Base-by-base conservation (phyloP, 2,888 invertebrate species). In the Eremobia ochroleuca region DNA sequence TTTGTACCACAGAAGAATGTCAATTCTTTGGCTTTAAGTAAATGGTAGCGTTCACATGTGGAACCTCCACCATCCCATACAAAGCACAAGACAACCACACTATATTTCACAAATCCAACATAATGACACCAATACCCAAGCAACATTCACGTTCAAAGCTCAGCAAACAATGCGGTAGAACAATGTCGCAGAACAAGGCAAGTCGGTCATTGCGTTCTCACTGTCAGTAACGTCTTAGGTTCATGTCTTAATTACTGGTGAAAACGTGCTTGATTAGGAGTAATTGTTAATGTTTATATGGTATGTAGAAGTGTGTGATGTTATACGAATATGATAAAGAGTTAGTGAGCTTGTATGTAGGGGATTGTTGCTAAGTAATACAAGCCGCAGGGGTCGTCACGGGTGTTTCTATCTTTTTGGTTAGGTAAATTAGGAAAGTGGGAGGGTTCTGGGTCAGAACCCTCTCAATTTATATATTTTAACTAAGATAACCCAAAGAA, bases 181-280 rank as follows among this genome's bases (percentile, higher is more conserved):
- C 87, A 87, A 80, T 85, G 83, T 18, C 21, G 13, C 1, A 11
- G 31, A 85, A 71, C 61, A 74, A 86, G 79, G 83, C 68, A 81
- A 88, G 58, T 66, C 83, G 88, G 88, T 88, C 79, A 78, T 21
- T 11, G 6, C 70, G 70, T 83, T 87, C 87, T 70, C 87, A 87
- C 73, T 82, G 66, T 49, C 46, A 46, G 74, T 43, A 55, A 31
- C 40, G 31, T 34, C 43, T 71, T 25, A 28, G 34, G 8, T n/a
- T 13, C 37, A 28, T 59, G 52, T 59, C 85, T 84, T 82, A 76
- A 74, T 81, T 84, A 80, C 66, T 37, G 68, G 83, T 58, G 73
- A 81, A 81, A 83, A 85, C 71, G 25, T 25, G 34, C 2, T 3
- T 71, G 25, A 59, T 55, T 61, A 46, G 46, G 59, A 49, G 59